Evolutionary conservation across 2,113 vertebrate genomes (phyloP).

Genomic region (Jacana jacana): DNA sequence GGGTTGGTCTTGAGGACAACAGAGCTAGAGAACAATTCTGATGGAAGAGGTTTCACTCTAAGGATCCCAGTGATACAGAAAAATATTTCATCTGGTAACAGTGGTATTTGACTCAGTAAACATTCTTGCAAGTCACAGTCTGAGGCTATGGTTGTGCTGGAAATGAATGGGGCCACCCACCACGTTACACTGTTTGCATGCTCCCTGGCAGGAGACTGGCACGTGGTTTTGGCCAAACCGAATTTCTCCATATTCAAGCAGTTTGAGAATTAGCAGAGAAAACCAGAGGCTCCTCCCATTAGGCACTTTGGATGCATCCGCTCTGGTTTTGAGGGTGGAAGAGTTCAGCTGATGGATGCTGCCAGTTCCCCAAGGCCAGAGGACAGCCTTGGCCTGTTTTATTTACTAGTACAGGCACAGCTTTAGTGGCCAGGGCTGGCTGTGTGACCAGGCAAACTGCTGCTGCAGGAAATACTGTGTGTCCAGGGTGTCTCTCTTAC

Average conservation of each 20-base stretch:
- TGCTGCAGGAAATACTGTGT: background rate
- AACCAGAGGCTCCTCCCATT: background rate
- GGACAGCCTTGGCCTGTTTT: background rate
- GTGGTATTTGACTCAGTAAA: background rate
- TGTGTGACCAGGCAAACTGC: background rate
- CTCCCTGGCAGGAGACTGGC: background rate
- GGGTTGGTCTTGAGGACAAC: background rate
- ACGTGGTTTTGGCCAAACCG: background rate
- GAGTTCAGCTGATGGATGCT: background rate
- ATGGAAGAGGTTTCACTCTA: background rate
- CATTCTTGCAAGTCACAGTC: background rate
- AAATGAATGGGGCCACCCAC: background rate
- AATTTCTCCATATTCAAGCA: background rate
- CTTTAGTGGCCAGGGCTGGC: background rate
- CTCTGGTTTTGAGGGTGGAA: background rate
- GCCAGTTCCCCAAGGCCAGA: background rate
- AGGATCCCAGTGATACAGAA: background rate
- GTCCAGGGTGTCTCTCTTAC: background rate
- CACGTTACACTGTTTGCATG: fast-evolving
- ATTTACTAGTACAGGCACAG: background rate
- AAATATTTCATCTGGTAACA: background rate
- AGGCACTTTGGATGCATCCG: background rate
- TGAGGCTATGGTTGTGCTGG: background rate
- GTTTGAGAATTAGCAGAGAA: background rate
- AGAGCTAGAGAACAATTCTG: background rate